phyloP scores from a whole-genome alignment of 2,888 invertebrate species.

The Aporophyla lueneburgensis region DNA sequence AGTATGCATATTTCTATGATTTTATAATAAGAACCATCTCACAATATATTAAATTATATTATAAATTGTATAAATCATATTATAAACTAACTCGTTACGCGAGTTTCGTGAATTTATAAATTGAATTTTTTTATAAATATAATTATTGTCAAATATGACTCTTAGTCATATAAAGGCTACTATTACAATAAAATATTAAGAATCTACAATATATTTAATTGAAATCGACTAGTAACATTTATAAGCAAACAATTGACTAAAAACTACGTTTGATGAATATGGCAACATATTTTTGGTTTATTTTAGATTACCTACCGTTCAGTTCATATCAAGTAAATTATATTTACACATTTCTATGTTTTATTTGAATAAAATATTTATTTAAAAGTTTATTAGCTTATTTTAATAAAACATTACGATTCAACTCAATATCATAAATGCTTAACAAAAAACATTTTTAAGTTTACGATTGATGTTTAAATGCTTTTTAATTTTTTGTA shows the following conservation, averaged over 20 bases:
- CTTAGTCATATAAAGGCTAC: conserved; percentile 55
- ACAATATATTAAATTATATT: conserved; percentile 10
- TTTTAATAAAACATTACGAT: conserved; percentile 49
- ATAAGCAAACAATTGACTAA: conserved; percentile 50
- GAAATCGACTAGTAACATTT: conserved; percentile 58
- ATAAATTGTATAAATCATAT: neutral
- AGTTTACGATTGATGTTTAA: conserved; percentile 31
- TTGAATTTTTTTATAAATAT: conserved; percentile 4
- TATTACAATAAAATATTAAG: conserved; percentile 23
- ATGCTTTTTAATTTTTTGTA: conserved; percentile 42
- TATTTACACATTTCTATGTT: conserved; percentile 47
- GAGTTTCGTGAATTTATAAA: neutral
- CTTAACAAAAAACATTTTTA: conserved; percentile 34
- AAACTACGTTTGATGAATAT: conserved; percentile 58
- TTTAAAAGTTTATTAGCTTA: conserved; percentile 38
- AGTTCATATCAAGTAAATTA: conserved; percentile 51
- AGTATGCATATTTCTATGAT: conserved; percentile 25
- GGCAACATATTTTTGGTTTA: conserved; percentile 39
- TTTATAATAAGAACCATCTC: neutral
- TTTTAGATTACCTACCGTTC: conserved; percentile 58
- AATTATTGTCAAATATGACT: conserved; percentile 48
- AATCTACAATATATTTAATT: conserved; percentile 51
- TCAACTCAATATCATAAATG: conserved; percentile 58
- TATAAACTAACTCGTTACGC: neutral
- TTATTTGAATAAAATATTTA: conserved; percentile 35